A percentile compares a stretch with the other conserved stretches of the same genome.
These are phyloP conservation scores for Augiades crinisus DNA, from an alignment of 2,888 invertebrate species.

Conservation along the genomic window DNA sequence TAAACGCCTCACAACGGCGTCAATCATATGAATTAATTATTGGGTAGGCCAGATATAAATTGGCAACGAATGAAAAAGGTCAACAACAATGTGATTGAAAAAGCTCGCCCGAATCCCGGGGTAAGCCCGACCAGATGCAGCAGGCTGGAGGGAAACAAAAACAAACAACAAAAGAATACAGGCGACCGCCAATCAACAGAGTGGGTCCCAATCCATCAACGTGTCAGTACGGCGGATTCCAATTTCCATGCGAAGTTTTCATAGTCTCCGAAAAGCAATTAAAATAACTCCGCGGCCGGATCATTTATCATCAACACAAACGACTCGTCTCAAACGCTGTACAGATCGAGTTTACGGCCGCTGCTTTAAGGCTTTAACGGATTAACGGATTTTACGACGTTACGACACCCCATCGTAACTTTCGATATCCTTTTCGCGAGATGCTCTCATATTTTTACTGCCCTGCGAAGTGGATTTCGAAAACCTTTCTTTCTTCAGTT, in stretches of 20 bases:
- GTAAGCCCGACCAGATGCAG: conserved; percentile 21
- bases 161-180: conserved; percentile 30
- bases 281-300: conserved; percentile 42
- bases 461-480: background rate
- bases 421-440: background rate
- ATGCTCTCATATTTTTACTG: background rate
- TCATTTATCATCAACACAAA: conserved; percentile 42
- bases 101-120: conserved; percentile 1
- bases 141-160: conserved; percentile 34
- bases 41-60: background rate
- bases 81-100: conserved; percentile 16
- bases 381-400: conserved; percentile 15
- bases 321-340: conserved; percentile 26
- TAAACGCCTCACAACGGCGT: too few species aligned
- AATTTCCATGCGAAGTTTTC: conserved; percentile 52
- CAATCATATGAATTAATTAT: too few species aligned
- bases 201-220: conserved; percentile 61
- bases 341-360: conserved; percentile 30
- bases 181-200: conserved; percentile 64
- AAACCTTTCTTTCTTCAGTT: background rate
- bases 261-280: conserved; percentile 48
- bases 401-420: background rate
- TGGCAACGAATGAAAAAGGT: conserved; percentile 4
- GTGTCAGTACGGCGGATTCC: conserved; percentile 48
- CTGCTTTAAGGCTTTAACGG: conserved; percentile 19